phyloP scores from a whole-genome alignment of 2,113 vertebrate genomes.

The Hemiscyllium ocellatum region DNA sequence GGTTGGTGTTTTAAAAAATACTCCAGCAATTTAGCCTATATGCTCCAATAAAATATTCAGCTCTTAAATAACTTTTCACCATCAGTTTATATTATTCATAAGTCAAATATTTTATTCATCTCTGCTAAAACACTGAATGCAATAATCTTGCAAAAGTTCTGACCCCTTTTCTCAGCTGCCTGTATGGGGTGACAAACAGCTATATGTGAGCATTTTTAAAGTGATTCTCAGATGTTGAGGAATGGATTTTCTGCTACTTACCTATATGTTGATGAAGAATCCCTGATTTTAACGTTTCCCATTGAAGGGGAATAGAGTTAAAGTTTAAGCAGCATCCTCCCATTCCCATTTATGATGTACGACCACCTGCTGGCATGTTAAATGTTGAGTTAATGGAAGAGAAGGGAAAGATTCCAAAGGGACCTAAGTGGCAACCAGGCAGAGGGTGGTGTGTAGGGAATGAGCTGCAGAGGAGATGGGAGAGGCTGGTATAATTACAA shows the following conservation, averaged over 20 bases:
- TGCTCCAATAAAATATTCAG: conserved; percentile 31
- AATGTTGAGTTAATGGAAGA: not conserved
- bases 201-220: not conserved
- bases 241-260: not conserved
- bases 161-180: not conserved
- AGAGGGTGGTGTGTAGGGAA: no score
- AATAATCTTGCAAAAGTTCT: conserved; percentile 28
- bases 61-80: conserved; percentile 28
- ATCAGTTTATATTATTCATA: conserved; percentile 25
- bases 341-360: not conserved
- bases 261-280: not conserved
- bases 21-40: conserved; percentile 10
- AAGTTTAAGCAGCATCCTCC: not conserved
- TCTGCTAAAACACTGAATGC: conserved; percentile 25
- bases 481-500: no score
- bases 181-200: not conserved
- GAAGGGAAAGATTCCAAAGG: no score
- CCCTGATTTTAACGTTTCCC: not conserved
- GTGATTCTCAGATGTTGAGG: not conserved
- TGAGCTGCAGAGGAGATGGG: no score
- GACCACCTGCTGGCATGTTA: not conserved
- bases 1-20: conserved; percentile 12
- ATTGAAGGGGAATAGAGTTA: not conserved
- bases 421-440: no score
- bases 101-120: conserved; percentile 35